These are phyloP conservation scores for Condylura cristata DNA, from an alignment of 2,113 vertebrate species.

Conservation along the genomic window DNA sequence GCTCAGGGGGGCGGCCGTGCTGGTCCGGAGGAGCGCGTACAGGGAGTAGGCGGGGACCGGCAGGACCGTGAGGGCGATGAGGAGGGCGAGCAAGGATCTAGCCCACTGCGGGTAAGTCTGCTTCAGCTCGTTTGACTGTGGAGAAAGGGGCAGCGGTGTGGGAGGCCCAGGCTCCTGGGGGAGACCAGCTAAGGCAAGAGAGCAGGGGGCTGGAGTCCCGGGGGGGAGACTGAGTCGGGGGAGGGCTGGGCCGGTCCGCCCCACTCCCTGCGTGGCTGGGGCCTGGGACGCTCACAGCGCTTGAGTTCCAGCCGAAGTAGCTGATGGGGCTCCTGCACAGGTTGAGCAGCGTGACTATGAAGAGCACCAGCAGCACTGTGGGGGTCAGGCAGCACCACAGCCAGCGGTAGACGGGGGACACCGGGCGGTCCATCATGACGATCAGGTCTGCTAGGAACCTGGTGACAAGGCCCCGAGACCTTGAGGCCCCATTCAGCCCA, in stretches of 20 bases:
- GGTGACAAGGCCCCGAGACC: background rate
- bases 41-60: slow-evolving; percentile 86
- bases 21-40: background rate
- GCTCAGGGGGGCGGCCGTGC: fast-evolving
- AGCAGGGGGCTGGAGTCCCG: background rate
- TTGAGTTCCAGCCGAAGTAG: slow-evolving; percentile 89
- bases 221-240: background rate
- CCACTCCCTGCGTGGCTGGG: background rate
- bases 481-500: background rate
- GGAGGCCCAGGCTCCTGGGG: background rate
- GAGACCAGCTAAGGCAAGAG: background rate
- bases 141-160: background rate
- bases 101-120: slow-evolving; percentile 88
- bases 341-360: background rate
- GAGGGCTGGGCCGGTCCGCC: too few relatives aligned
- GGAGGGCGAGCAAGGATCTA: slow-evolving; percentile 76
- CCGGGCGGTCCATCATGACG: background rate
- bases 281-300: slow-evolving; percentile 5
- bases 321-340: background rate
- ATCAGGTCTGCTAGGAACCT: slow-evolving; percentile 59
- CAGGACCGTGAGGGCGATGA: slow-evolving; percentile 85
- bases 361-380: background rate
- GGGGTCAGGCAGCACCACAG: slow-evolving; percentile 55
- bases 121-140: slow-evolving; percentile 83
- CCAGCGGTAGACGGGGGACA: background rate